Evolutionary conservation across 2,113 vertebrate genomes (phyloP).

Genomic region (Nipponia nippon): DNA sequence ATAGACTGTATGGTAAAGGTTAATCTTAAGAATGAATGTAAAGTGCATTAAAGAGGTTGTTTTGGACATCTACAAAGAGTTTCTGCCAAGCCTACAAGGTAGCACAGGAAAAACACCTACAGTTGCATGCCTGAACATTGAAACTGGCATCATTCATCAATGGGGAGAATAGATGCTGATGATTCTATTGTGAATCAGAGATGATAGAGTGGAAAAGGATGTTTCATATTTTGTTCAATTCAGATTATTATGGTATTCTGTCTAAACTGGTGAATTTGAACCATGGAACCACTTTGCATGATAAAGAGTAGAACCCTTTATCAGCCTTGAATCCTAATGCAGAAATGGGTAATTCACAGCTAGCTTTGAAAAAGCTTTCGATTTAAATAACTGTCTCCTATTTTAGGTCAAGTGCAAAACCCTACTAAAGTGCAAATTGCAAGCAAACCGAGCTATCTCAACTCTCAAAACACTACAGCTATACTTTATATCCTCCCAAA

Average conservation of each 20-base stretch:
- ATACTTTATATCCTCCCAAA: not conserved
- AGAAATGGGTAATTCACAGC: constrained; percentile 5
- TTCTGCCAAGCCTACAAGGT: not conserved
- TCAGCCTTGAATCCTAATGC: constrained; percentile 1
- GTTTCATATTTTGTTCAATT: constrained; percentile 11
- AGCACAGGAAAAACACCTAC: not conserved
- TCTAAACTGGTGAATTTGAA: constrained; percentile 23
- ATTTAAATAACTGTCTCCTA: not conserved
- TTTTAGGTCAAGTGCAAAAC: constrained; percentile 28
- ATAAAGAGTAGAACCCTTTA: constrained; percentile 3
- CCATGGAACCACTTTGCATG: not conserved
- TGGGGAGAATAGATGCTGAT: not conserved
- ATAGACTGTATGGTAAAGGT: not conserved
- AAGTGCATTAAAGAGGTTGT: not conserved
- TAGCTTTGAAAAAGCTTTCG: not conserved
- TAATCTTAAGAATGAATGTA: not conserved
- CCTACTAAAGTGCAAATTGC: not conserved
- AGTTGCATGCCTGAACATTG: not conserved
- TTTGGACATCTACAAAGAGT: not conserved
- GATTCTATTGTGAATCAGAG: not conserved
- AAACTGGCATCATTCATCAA: not conserved
- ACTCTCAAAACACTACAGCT: not conserved
- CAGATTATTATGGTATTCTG: not conserved
- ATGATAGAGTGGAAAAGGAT: not conserved
- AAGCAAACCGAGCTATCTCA: not conserved